Evolutionary conservation across 2,113 vertebrate genomes (phyloP).

Genomic region (Siniperca knerii): DNA sequence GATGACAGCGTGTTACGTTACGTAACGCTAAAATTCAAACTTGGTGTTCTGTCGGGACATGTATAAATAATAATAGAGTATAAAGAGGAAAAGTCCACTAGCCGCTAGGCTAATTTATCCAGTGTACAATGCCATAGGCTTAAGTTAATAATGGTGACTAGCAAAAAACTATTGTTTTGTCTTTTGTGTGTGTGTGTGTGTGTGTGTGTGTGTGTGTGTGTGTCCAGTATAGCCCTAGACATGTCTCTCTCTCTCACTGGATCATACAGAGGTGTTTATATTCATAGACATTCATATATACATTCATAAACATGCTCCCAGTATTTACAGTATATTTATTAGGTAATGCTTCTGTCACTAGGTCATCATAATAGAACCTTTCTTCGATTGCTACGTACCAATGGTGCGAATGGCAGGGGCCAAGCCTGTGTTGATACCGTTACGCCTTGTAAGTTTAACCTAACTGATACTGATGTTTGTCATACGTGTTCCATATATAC

Average conservation of each 20-base stretch:
- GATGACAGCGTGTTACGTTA: no score
- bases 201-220: no score
- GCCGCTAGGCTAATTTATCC: no score
- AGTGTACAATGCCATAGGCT: no score
- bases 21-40: no score
- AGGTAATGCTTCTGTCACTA: conserved; percentile 57
- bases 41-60: conserved; percentile 5
- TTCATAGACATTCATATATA: background rate
- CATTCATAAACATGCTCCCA: background rate
- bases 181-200: no score
- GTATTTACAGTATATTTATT: background rate
- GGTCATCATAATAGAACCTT: conserved; percentile 98
- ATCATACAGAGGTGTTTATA: background rate
- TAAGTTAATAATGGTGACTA: no score
- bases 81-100: no score
- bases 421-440: conserved; percentile 90
- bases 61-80: no score
- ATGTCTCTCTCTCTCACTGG: background rate
- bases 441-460: conserved; percentile 88
- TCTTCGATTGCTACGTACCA: conserved; percentile 94
- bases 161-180: no score
- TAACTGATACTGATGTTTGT: background rate
- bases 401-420: conserved; percentile 96
- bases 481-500: background rate
- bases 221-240: no score